Evolutionary conservation across 1,140 invertebrate species (phyloP).

Genomic region (Cydia amplana): DNA sequence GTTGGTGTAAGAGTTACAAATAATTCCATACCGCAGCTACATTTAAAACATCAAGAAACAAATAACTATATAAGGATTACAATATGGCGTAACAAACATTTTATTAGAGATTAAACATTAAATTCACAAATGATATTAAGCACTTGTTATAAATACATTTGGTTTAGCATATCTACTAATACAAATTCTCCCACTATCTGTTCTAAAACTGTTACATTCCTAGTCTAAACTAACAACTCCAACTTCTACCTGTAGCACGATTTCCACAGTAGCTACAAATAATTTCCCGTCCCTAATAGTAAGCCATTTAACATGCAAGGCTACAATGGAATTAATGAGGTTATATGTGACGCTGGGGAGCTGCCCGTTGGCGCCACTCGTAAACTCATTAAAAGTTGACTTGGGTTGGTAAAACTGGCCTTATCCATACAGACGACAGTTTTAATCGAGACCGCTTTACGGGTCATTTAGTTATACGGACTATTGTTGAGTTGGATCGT

Average conservation of each 20-base stretch:
- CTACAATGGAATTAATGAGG: slow-evolving; percentile 35
- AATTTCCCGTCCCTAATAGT: slow-evolving; percentile 21
- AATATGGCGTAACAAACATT: no score
- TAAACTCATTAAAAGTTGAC: slow-evolving; percentile 73
- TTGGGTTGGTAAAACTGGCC: slow-evolving; percentile 56
- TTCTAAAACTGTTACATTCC: background rate
- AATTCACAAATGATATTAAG: no score
- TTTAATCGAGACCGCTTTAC: slow-evolving; percentile 67
- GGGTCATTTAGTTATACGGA: slow-evolving; percentile 57
- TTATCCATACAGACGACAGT: slow-evolving; percentile 62
- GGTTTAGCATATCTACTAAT: no score
- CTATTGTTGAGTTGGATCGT: background rate
- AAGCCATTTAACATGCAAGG: slow-evolving; percentile 29
- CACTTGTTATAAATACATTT: no score
- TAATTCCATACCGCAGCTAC: no score
- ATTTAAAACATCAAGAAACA: no score
- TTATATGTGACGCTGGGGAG: slow-evolving; percentile 32
- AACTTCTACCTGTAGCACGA: slow-evolving; percentile 14
- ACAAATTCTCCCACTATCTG: background rate
- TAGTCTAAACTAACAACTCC: background rate
- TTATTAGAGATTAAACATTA: no score
- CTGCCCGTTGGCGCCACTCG: slow-evolving; percentile 42
- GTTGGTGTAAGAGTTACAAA: no score
- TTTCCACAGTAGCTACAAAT: slow-evolving; percentile 14
- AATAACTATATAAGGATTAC: no score